Conservation (phyloP, 2,113 vertebrate genomes). For the Gopherus evgoodei region DNA sequence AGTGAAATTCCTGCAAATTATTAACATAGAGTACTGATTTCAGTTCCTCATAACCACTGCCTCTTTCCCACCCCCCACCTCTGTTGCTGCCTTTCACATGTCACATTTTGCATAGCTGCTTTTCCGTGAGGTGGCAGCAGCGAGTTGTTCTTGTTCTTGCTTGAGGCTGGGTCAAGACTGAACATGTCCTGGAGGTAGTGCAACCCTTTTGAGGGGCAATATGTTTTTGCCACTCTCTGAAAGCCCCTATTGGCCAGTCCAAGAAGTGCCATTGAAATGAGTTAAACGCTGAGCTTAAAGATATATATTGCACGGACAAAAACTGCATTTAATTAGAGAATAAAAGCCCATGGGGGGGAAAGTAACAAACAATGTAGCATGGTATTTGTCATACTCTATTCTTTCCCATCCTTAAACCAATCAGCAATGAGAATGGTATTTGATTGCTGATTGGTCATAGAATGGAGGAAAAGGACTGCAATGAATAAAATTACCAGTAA, state of each 20-base stretch:
- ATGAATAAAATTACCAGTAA: not conserved
- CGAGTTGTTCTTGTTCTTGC: constrained; percentile 53
- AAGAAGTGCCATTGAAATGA: constrained; percentile 46
- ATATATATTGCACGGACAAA: constrained; percentile 65
- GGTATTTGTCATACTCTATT: constrained; percentile 39
- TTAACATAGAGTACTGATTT: not conserved
- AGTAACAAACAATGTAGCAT: not conserved
- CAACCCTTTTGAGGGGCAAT: not conserved
- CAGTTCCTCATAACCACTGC: not conserved
- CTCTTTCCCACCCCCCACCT: not conserved
- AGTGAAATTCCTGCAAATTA: not conserved
- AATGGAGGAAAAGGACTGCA: not conserved
- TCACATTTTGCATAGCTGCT: not conserved
- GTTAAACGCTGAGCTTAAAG: constrained; percentile 66
- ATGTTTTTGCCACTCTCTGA: constrained; percentile 30
- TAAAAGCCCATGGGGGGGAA: constrained; percentile 55
- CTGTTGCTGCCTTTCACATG: fast-evolving
- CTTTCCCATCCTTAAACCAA: not conserved
- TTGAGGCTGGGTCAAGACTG: constrained; percentile 45
- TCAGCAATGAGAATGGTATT: not conserved
- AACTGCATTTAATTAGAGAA: constrained; percentile 68
- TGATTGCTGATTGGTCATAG: not conserved
- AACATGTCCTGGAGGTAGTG: constrained; percentile 30
- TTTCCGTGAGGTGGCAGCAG: not conserved
- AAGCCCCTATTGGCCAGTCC: constrained; percentile 52